Evolutionary conservation across 2,797 vertebrate genomes (phyloP), one percentile per base, ranked within the genome.

Genomic region (Periophthalmus magnuspinnatus): DNA sequence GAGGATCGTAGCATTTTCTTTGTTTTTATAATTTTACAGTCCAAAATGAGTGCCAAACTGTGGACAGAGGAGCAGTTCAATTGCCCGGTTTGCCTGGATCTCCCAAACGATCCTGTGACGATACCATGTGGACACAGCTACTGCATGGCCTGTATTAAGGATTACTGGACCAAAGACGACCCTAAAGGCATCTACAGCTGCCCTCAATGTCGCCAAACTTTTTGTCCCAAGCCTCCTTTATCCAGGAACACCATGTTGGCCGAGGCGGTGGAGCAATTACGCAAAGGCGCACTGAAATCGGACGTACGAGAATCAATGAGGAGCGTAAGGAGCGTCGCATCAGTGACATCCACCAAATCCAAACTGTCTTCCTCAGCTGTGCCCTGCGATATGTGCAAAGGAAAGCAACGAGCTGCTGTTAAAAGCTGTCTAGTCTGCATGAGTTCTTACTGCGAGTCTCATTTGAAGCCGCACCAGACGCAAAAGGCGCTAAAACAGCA

Each of bases 61-160:
- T 94, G 93, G 93, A 94, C 92, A 0, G 92, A 95, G 77, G 94
- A 95, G 91, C 94, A 95, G 91, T 95, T 95, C 36, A 95, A 94
- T 90, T 95, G 94, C 76, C 93, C 94, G 0, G 91, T 95, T 70
- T 95, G 94, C 63, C 86, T 94, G 82, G 94, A 95, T 28, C 87
- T 95, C 11, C 93, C 93, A 5, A 89, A 86, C 0, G 93, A 95
- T 48, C 94, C 94, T 0, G 92, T 90, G 71, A 95, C 94, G 75
- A 93, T 95, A 76, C 94, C 93, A 6, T 95, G 94, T n/a, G 94
- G 94, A 0, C 94, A 94, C 91, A 94, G 93, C 81, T 94, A 94
- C 90, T 94, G 93, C 82, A 93, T 92, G 91, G 87, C 36, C 68
- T 95, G 94, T 83, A 94, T 95, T 77, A 85, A 87, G 59, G 92